Evolutionary conservation across 2,797 vertebrate genomes (phyloP), one percentile per base, ranked within the genome.

Genomic region (Anolis apletophallus): DNA sequence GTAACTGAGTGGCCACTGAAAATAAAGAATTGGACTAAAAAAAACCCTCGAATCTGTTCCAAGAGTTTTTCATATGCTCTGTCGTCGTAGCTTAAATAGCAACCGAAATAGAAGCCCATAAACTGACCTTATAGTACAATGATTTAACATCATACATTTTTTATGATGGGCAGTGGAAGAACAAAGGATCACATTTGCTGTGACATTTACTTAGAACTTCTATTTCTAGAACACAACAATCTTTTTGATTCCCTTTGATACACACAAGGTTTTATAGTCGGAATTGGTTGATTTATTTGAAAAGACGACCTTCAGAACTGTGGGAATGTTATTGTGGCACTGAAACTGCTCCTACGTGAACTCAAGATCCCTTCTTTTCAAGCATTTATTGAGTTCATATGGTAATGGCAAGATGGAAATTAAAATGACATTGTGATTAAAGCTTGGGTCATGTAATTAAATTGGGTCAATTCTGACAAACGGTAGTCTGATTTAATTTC

Each of bases 381-480:
- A 68, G 17, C 14, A 74, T 10, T 36, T 7, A 9, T 11, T 50
- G 36, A 73, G 6, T 64, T 74, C 19, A 34, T 14, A 86, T 50
- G 5, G 5, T 76, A 40, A 32, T 14, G 59, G 40, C 23, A 72
- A 29, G 29, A 32, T 50, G 40, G n/a, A 59, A 23, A 86, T 40
- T 32, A 26, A 80, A 77, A 52, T 75, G 32, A 67, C 55, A 81
- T 73, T 74, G 14, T 81, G 29, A 54, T 86, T 36, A 67, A 67
- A 68, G 59, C 16, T 23, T 82, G 16, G 29, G 14, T 83, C 59
- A 50, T 23, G 2, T 32, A 52, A 75, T 4, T 71, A 21, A 32
- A 29, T 21, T 36, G 29, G 54, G 23, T n/a, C 19, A n/a, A 54
- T 69, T 23, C n/a, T 83, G 46, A 68, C 64, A 67, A 69, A 34